Percentiles rank a stretch among this genome's conserved stretches.
phyloP scores from a whole-genome alignment of 2,797 vertebrate genomes.

The Helostoma temminkii region DNA sequence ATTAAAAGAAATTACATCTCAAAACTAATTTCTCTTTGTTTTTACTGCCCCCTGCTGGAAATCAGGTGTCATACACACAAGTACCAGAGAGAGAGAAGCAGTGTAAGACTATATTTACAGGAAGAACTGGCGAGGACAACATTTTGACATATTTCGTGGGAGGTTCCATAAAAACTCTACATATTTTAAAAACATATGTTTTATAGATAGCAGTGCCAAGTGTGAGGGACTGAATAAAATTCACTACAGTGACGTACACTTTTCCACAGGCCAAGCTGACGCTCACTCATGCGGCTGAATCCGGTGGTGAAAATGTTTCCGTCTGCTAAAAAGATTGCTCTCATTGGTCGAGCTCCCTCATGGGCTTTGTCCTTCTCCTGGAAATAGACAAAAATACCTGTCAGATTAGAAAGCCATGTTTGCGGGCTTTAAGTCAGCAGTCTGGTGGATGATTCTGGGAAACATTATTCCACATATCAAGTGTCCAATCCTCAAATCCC shows the following conservation, averaged over 20 bases:
- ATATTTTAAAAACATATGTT: not conserved
- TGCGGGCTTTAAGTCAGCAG: slow-evolving; percentile 6
- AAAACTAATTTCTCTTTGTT: slow-evolving; percentile 7
- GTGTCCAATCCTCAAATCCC: not conserved
- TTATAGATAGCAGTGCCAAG: not conserved
- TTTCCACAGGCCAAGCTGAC: slow-evolving; percentile 98
- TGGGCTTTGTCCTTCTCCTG: slow-evolving; percentile 99
- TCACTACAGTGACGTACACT: slow-evolving; percentile 82
- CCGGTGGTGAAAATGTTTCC: slow-evolving; percentile 98
- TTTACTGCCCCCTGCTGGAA: slow-evolving; percentile 56
- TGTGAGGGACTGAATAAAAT: slow-evolving; percentile 6
- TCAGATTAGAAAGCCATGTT: slow-evolving; percentile 39
- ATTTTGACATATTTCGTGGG: not conserved
- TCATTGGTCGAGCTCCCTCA: slow-evolving; percentile 95
- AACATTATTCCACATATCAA: not conserved
- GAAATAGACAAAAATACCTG: slow-evolving; percentile 57
- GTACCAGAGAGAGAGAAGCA: not conserved
- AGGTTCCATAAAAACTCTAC: not conserved
- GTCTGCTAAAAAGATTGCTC: slow-evolving; percentile 95
- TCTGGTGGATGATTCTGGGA: slow-evolving; percentile 10
- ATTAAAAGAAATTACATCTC: not conserved
- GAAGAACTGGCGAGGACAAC: not conserved
- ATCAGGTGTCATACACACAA: slow-evolving; percentile 3
- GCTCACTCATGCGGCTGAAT: slow-evolving; percentile 99
- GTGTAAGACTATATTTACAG: not conserved